A percentile compares a stretch with the other conserved stretches of the same genome.
phyloP scores from a whole-genome alignment of 2,888 invertebrate genomes.

The Papilio protenor region DNA sequence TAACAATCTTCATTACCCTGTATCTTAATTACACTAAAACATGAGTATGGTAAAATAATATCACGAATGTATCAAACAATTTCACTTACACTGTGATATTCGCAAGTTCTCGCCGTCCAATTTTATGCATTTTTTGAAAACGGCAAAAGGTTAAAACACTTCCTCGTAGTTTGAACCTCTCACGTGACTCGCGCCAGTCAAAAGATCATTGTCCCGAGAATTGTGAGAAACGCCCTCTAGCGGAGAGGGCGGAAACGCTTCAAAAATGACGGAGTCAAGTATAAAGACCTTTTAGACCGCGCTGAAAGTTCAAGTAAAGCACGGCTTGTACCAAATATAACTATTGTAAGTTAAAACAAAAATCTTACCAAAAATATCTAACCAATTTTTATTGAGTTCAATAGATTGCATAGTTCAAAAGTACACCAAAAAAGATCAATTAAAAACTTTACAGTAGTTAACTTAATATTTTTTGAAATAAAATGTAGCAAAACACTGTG shows the following conservation, averaged over 20 bases:
- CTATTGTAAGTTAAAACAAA: background rate
- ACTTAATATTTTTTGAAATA: background rate
- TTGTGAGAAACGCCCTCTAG: constrained; percentile 67
- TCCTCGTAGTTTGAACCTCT: constrained; percentile 58
- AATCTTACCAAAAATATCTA: background rate
- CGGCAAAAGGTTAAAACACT: constrained; percentile 55
- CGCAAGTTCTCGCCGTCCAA: constrained; percentile 55
- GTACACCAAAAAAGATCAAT: background rate
- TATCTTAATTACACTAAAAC: too few relatives aligned
- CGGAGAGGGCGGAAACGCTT: constrained; percentile 56
- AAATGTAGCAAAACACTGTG: background rate
- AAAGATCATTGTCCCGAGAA: constrained; percentile 75
- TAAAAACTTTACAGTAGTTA: background rate
- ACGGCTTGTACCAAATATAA: background rate
- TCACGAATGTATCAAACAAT: background rate
- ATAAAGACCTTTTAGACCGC: constrained; percentile 62
- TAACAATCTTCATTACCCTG: background rate
- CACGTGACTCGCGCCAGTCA: constrained; percentile 64
- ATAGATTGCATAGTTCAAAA: background rate
- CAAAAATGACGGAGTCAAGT: constrained; percentile 55
- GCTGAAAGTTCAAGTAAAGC: constrained; percentile 58
- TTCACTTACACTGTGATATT: background rate
- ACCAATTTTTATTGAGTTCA: background rate
- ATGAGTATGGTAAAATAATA: too few relatives aligned
- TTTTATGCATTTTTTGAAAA: constrained; percentile 65